Conservation (phyloP, 2,888 invertebrate species). For the Phragmatobia fuliginosa region DNA sequence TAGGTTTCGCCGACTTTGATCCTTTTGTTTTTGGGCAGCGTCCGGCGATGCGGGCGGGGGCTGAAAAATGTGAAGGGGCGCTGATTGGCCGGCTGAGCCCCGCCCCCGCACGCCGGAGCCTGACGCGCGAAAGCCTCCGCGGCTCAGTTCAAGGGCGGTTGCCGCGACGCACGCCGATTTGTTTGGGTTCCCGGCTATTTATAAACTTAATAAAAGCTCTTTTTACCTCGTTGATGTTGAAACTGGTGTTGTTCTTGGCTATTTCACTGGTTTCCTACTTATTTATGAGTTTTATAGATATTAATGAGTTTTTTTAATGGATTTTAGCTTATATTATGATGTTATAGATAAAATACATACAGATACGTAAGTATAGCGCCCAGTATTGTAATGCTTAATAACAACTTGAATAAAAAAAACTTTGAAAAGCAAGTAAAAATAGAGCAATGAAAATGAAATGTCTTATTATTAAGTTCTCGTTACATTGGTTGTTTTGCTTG, state of each 20-base stretch:
- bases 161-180: constrained; percentile 72
- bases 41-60: constrained; percentile 86
- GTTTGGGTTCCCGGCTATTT: constrained; percentile 74
- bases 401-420: neutral
- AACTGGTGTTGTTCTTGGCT: neutral
- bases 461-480: neutral
- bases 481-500: neutral
- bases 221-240: constrained; percentile 31
- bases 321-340: constrained; percentile 10
- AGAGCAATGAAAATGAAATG: neutral
- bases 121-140: constrained; percentile 65
- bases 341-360: neutral
- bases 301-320: constrained; percentile 7
- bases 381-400: neutral
- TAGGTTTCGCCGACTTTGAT: constrained; percentile 87
- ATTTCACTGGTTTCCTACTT: neutral
- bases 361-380: neutral
- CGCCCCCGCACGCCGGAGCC: constrained; percentile 76
- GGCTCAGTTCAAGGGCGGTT: constrained; percentile 84
- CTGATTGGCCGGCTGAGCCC: constrained; percentile 81
- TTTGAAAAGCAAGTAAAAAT: neutral
- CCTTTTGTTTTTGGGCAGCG: constrained; percentile 87
- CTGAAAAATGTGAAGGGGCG: constrained; percentile 85
- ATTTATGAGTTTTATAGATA: constrained; percentile 2
- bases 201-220: constrained; percentile 51